A percentile compares a stretch with the other conserved stretches of the same genome.
Conservation (phyloP, 2,113 vertebrate genomes). For the Oreochromis spilurus region DNA sequence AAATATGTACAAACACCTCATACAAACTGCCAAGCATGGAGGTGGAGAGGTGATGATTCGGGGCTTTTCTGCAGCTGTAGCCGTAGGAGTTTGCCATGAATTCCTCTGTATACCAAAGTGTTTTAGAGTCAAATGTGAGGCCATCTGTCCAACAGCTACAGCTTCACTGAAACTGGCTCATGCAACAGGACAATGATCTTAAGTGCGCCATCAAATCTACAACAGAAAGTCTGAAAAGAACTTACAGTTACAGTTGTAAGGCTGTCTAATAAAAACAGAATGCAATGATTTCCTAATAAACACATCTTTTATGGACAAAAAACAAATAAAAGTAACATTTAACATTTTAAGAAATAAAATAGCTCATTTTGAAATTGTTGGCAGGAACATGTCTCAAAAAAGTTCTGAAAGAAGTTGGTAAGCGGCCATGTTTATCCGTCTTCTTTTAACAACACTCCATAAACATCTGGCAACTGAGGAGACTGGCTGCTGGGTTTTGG, state of each 20-base stretch:
- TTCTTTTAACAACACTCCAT: not conserved
- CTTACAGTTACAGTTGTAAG: not conserved
- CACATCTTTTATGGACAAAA: not conserved
- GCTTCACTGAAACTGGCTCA: not conserved
- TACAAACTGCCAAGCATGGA: not conserved
- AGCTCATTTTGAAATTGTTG: not conserved
- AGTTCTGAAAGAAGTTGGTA: not conserved
- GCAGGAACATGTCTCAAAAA: not conserved
- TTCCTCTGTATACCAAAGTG: not conserved
- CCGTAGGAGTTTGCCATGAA: not conserved
- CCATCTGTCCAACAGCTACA: not conserved
- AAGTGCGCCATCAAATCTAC: not conserved
- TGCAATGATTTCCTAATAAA: not conserved
- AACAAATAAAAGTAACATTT: not conserved
- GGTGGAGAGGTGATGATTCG: not conserved
- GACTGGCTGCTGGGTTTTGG: not conserved
- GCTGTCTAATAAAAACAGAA: not conserved
- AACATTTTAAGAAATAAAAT: not conserved
- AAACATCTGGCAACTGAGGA: not conserved
- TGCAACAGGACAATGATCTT: not conserved
- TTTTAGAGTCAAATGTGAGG: not conserved
- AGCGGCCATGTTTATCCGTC: not conserved
- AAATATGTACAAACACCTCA: not conserved
- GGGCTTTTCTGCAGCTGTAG: not conserved
- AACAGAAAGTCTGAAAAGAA: not conserved